A percentile compares a stretch with the other conserved stretches of the same genome.
phyloP scores from a whole-genome alignment of 2,888 invertebrate species.

The Parnassius smintheus region DNA sequence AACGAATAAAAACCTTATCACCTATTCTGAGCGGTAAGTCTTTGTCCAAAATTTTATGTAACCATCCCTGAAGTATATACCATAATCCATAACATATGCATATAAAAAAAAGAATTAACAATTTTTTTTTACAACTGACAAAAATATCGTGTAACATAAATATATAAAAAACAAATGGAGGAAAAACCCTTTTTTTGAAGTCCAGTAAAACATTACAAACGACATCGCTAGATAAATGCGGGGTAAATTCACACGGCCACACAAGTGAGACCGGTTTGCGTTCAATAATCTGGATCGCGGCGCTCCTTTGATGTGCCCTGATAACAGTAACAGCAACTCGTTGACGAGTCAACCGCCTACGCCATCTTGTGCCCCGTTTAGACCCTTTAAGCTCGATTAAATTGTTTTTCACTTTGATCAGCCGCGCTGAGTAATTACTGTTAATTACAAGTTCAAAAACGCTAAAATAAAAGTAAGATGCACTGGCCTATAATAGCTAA shows the following conservation, averaged over 20 bases:
- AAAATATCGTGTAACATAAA: too few relatives aligned
- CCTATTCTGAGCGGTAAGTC: too few relatives aligned
- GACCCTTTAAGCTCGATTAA: conserved; percentile 7
- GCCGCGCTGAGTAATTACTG: conserved; percentile 5
- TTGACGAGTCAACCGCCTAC: conserved; percentile 20
- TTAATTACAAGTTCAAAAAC: background rate
- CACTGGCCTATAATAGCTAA: too few relatives aligned
- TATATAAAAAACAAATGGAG: too few relatives aligned
- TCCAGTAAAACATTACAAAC: background rate
- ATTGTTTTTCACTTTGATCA: conserved; percentile 11
- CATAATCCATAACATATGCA: too few relatives aligned
- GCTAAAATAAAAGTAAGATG: too few relatives aligned
- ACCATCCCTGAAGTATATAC: too few relatives aligned
- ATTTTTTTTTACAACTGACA: too few relatives aligned
- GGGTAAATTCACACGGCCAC: conserved; percentile 21
- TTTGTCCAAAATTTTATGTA: too few relatives aligned
- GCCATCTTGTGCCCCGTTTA: conserved; percentile 15
- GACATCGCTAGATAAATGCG: background rate
- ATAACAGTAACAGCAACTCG: conserved; percentile 19
- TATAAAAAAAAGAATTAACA: too few relatives aligned
- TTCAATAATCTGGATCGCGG: conserved; percentile 20
- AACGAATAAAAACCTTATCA: too few relatives aligned
- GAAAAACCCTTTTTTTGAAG: too few relatives aligned
- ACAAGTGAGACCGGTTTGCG: conserved; percentile 12
- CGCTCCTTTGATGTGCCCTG: conserved; percentile 20